These are phyloP conservation scores for Collichthys lucidus DNA, from an alignment of 2,113 vertebrate genomes.

Conservation along the genomic window DNA sequence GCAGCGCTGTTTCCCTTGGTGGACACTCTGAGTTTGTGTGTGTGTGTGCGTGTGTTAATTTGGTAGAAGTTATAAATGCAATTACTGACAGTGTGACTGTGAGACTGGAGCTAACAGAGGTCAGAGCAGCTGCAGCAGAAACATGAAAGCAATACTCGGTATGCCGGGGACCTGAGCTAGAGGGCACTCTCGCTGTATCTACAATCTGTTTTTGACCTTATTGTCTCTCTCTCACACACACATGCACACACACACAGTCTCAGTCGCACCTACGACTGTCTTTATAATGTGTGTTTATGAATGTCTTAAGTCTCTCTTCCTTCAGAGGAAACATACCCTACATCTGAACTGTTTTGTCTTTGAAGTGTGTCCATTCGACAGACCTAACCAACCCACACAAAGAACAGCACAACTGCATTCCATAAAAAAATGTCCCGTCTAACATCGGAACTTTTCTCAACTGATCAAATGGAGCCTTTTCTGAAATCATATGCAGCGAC, in stretches of 20 bases:
- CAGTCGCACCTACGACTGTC: too few species aligned
- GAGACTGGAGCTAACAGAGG: conserved; percentile 36
- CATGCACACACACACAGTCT: background rate
- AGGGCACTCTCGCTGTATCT: background rate
- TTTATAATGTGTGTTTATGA: background rate
- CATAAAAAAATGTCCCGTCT: too few species aligned
- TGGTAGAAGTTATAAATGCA: conserved; percentile 57
- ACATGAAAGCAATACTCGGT: conserved; percentile 28
- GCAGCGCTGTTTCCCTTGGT: background rate
- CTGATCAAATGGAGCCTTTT: too few species aligned
- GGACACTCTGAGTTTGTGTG: background rate
- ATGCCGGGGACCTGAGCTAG: background rate
- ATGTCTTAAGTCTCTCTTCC: background rate
- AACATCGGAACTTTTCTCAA: too few species aligned
- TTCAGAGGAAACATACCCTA: background rate
- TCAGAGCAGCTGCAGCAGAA: conserved; percentile 39
- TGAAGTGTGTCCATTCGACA: too few species aligned
- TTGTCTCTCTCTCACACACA: background rate
- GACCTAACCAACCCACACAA: too few species aligned
- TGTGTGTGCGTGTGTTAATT: conserved; percentile 37
- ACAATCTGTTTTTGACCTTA: too few species aligned
- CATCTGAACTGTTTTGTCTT: too few species aligned
- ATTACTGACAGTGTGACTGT: conserved; percentile 53
- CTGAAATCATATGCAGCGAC: too few species aligned
- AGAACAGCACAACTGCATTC: too few species aligned